Evolutionary conservation across 2,113 vertebrate genomes (phyloP).

Genomic region (Sinocyclocheilus anophthalmus): DNA sequence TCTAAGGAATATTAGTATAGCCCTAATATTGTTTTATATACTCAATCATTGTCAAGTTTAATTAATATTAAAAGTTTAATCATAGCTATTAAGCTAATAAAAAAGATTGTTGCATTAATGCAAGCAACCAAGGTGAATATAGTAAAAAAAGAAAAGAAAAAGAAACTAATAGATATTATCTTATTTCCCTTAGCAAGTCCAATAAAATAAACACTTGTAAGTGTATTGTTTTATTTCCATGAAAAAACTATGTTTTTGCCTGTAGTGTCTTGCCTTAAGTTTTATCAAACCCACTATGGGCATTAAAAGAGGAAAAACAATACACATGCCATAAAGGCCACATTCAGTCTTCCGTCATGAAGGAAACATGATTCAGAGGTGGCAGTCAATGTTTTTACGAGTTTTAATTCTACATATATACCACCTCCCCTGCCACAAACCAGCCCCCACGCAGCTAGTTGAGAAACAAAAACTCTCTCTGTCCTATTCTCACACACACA

Average conservation of each 20-base stretch:
- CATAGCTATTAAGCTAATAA: no score
- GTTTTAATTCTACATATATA: constrained; percentile 34
- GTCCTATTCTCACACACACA: constrained; percentile 30
- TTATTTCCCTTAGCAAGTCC: no score
- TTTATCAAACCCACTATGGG: background rate
- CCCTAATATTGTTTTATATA: background rate
- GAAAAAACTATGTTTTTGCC: no score
- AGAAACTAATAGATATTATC: no score
- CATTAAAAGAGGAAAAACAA: background rate
- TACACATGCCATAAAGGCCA: background rate
- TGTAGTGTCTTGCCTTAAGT: no score
- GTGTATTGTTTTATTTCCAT: no score
- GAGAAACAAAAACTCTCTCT: constrained; percentile 33
- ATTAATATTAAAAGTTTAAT: background rate
- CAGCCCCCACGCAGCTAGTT: constrained; percentile 24
- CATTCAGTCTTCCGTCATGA: constrained; percentile 16
- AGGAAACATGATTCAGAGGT: constrained; percentile 33
- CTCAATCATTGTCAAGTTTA: background rate
- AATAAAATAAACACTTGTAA: no score
- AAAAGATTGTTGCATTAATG: no score
- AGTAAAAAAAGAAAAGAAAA: no score
- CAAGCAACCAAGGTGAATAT: no score
- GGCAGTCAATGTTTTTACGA: constrained; percentile 46
- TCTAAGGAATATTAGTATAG: background rate
- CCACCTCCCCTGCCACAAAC: constrained; percentile 26